Conservation (phyloP, 2,797 vertebrate genomes). For the Mastacembelus armatus region DNA sequence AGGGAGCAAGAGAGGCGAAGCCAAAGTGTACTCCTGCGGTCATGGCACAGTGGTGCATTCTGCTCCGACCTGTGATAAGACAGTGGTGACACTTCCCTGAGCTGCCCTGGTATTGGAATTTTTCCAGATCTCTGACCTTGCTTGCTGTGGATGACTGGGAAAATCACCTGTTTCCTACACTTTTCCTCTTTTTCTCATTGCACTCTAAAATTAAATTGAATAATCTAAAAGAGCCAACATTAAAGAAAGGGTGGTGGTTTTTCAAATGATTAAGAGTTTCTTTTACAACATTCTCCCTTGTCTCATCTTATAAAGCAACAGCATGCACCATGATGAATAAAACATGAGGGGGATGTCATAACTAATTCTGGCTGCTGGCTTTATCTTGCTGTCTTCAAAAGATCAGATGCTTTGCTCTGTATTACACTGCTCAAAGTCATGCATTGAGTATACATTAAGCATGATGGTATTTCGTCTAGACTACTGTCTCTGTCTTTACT, state of each 20-base stretch:
- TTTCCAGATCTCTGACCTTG: constrained; percentile 59
- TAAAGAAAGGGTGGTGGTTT: background rate
- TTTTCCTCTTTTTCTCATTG: constrained; percentile 4
- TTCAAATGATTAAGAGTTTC: constrained; percentile 19
- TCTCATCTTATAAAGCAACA: constrained; percentile 37
- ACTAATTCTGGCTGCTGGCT: constrained; percentile 34
- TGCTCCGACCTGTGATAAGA: constrained; percentile 74
- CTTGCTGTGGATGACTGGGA: constrained; percentile 13
- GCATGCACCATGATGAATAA: constrained; percentile 34
- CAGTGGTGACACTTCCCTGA: constrained; percentile 60
- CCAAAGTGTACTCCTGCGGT: constrained; percentile 39
- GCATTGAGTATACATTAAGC: constrained; percentile 30
- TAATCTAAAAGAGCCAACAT: constrained; percentile 2
- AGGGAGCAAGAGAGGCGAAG: constrained; percentile 12
- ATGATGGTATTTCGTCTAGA: constrained; percentile 21
- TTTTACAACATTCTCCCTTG: constrained; percentile 13
- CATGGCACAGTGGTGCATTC: constrained; percentile 36
- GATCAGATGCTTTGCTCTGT: constrained; percentile 26
- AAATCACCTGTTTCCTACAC: constrained; percentile 37
- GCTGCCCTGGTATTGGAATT: constrained; percentile 35
- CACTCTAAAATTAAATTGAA: background rate
- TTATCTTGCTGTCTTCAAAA: constrained; percentile 33
- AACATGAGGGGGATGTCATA: constrained; percentile 44
- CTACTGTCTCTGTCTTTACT: constrained; percentile 2
- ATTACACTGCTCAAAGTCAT: constrained; percentile 9